Evolutionary conservation across 2,113 vertebrate species (phyloP).

Genomic region (Gasterosteus aculeatus): DNA sequence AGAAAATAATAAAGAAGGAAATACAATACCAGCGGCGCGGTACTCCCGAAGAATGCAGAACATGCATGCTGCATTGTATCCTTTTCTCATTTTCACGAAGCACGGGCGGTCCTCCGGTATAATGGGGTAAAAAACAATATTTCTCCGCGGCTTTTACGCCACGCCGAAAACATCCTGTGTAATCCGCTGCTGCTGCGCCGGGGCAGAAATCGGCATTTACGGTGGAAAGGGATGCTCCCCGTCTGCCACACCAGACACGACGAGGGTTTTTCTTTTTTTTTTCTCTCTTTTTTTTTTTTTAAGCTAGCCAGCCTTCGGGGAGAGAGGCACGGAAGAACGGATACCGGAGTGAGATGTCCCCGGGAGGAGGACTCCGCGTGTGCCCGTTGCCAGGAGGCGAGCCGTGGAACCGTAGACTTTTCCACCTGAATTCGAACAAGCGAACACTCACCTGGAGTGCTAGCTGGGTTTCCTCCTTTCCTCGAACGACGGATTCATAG

Average conservation of each 20-base stretch:
- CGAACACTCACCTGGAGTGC: constrained; percentile 72
- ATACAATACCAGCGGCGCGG: constrained; percentile 73
- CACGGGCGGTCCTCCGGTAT: constrained; percentile 77
- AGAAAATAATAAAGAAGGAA: constrained; percentile 14
- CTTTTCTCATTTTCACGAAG: constrained; percentile 76
- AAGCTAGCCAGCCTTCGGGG: constrained; percentile 73
- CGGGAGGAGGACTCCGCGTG: constrained; percentile 81
- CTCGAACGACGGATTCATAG: constrained; percentile 36
- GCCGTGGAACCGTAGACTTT: constrained; percentile 63
- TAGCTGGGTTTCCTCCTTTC: constrained; percentile 38
- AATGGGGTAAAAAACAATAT: constrained; percentile 74
- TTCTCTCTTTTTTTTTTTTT: too few species aligned
- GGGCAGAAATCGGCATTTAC: constrained; percentile 33
- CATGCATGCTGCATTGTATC: constrained; percentile 79
- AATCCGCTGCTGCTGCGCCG: constrained; percentile 70
- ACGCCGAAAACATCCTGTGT: constrained; percentile 74
- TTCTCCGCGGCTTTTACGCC: constrained; percentile 77
- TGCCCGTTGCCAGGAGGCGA: constrained; percentile 81
- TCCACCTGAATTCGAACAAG: constrained; percentile 52
- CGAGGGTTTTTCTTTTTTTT: constrained; percentile 51
- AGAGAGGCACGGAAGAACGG: constrained; percentile 76
- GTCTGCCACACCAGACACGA: constrained; percentile 73
- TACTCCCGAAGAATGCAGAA: constrained; percentile 74
- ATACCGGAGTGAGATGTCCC: constrained; percentile 81
- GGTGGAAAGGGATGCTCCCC: constrained; percentile 53